Evolutionary conservation across 1,140 invertebrate genomes (phyloP).

Genomic region (Meloidogyne chitwoodi): DNA sequence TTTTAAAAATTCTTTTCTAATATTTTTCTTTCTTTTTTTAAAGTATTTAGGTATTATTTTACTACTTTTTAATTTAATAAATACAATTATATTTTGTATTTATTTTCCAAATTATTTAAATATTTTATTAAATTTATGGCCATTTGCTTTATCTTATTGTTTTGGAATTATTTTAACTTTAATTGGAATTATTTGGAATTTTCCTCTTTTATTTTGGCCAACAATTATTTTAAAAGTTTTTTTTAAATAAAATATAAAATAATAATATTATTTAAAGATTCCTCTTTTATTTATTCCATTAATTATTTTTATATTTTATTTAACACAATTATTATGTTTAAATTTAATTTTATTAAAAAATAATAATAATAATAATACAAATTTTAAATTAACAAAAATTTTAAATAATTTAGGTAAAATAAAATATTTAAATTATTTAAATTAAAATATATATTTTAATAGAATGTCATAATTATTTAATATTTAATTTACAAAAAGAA

Average conservation of each 20-base stretch:
- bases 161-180: not conserved
- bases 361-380: no score
- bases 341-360: not conserved
- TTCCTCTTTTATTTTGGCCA: not conserved
- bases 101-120: not conserved
- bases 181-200: not conserved
- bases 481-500: not conserved
- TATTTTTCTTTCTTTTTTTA: not conserved
- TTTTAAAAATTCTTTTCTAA: not conserved
- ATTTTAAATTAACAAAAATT: no score
- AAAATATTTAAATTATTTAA: not conserved
- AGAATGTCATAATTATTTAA: not conserved
- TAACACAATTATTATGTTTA: not conserved
- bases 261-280: not conserved
- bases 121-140: not conserved
- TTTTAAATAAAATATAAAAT: not conserved
- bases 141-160: not conserved
- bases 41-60: not conserved
- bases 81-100: not conserved
- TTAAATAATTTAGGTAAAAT: no score
- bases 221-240: not conserved
- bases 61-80: not conserved
- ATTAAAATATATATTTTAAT: not conserved
- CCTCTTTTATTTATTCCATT: not conserved
- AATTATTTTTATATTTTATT: not conserved